Base-by-base conservation (phyloP, 1,140 invertebrate species). In the Micrasema minimum region DNA sequence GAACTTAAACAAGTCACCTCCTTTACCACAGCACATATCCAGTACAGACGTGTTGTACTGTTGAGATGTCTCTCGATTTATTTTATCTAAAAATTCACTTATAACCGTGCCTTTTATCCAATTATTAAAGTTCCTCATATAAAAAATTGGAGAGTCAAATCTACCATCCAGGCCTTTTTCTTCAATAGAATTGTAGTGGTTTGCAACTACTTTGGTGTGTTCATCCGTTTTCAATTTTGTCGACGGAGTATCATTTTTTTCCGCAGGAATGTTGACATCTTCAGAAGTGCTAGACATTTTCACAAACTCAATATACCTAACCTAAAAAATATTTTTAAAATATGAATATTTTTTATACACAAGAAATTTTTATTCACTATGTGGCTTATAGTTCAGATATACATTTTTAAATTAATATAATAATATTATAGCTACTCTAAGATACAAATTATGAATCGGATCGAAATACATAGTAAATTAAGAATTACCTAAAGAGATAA, bases 21-120 rank as follows among this genome's bases (percentile, higher is more conserved):
- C 98, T 88, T 99, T 99, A 2, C 98, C 98, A 78, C 91, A 93
- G 75, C 91, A 92, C 85, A 93, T 89, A 78, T 93, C 92, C 55
- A 92, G 79, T 0, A 92, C 90, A 69, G 84, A 85, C 5, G 92
- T 75, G 5, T 86, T 81, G 64, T 84, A 81, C 26, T 88, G 88
- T 61, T 89, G 83, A 74, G 85, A 85, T 65, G 85, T 88, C 37
- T 83, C 82, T 71, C 89, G 82, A 2, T 51, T 69, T 3, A 69
- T 37, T 69, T 69, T 69, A n/a, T 62, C 45, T 14, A 69, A 51
- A 51, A 51, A 69, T 75, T 88, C 88, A 1, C 93, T 81, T 76
- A 99, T 98, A 0, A 98, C 83, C 85, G 96, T 94, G 81, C 94
- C 85, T 85, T 99, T 99, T 7, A 98, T 91, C 97, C 97, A 99